Conservation (phyloP, 2,797 vertebrate species). For the Hoplostethus mediterraneus region DNA sequence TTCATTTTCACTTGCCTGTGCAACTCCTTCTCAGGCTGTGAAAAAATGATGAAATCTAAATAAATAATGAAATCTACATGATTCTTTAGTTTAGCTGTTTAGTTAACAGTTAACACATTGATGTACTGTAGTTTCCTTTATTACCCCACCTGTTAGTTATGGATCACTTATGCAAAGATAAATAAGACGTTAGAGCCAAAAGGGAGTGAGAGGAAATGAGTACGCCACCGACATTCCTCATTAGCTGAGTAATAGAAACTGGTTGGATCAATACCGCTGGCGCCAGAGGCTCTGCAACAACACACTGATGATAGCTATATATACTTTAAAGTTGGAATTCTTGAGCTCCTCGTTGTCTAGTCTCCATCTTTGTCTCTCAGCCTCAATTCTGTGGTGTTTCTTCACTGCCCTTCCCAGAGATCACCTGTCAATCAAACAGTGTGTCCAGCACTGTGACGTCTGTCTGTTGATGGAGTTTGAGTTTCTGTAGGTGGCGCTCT, state of each 20-base stretch:
- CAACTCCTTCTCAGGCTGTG: not conserved
- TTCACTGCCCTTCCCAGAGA: not conserved
- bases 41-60: not conserved
- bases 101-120: slow-evolving; percentile 24
- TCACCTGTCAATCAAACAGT: not conserved
- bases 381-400: too few relatives aligned
- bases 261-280: slow-evolving; percentile 35
- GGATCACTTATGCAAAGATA: slow-evolving; percentile 30
- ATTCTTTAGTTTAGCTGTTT: not conserved
- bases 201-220: not conserved
- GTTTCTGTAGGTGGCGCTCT: not conserved
- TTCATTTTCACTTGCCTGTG: too few relatives aligned
- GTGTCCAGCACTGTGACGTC: not conserved
- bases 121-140: slow-evolving; percentile 23
- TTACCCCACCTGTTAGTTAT: slow-evolving; percentile 20
- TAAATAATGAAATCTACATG: not conserved
- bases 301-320: too few relatives aligned
- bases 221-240: slow-evolving; percentile 2
- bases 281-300: not conserved
- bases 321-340: too few relatives aligned
- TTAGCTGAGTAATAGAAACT: slow-evolving; percentile 27
- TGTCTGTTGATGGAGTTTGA: not conserved
- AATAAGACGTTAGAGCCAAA: slow-evolving; percentile 8
- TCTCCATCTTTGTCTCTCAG: too few relatives aligned
- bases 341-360: too few relatives aligned